These are phyloP conservation scores for Ectobius pallidus DNA, from an alignment of 2,888 invertebrate species.

Conservation along the genomic window DNA sequence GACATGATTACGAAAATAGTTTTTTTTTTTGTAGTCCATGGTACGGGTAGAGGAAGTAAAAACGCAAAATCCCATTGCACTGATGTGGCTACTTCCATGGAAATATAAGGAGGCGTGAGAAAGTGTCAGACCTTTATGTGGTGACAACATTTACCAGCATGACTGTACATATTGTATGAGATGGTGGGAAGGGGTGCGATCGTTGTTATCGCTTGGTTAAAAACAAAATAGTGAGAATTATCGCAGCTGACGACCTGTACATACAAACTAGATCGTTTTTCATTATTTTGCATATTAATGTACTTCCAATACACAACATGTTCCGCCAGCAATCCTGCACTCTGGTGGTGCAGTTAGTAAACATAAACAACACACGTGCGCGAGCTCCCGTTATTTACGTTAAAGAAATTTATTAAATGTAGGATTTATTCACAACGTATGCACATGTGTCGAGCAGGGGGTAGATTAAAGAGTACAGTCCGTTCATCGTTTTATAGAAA, in stretches of 20 bases:
- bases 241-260: slow-evolving; percentile 12
- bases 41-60: no score
- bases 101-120: slow-evolving; percentile 6
- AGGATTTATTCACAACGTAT: slow-evolving; percentile 29
- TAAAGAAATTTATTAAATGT: slow-evolving; percentile 34
- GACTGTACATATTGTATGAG: slow-evolving; percentile 22
- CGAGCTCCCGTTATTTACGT: slow-evolving; percentile 13
- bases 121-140: neutral
- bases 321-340: neutral
- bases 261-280: slow-evolving; percentile 33
- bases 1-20: no score
- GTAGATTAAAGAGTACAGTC: neutral
- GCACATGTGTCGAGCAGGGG: no score
- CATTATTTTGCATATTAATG: slow-evolving; percentile 41
- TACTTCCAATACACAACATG: slow-evolving; percentile 32
- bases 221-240: slow-evolving; percentile 29
- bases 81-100: no score
- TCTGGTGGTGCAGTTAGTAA: slow-evolving; percentile 25
- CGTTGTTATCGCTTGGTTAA: slow-evolving; percentile 15
- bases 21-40: no score
- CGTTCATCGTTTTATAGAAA: no score
- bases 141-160: slow-evolving; percentile 1
- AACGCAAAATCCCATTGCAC: no score
- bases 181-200: neutral
- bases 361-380: slow-evolving; percentile 4